Evolutionary conservation across 53 echinoderm and acorn worm genomes (phyloP).

Genomic region (Hippasteria phrygiana): DNA sequence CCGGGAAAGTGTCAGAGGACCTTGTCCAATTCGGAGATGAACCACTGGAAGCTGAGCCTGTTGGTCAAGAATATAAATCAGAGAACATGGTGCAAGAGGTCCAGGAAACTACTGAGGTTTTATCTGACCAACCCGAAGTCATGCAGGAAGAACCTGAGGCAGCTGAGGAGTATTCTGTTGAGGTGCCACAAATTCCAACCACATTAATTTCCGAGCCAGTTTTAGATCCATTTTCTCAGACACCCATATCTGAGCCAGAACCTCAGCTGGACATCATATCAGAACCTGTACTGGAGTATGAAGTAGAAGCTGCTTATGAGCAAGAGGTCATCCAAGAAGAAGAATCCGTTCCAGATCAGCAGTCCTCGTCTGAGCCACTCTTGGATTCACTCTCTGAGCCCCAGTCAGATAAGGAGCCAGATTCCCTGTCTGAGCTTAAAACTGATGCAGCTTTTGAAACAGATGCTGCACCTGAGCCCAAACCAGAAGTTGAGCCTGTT

Average conservation of each 20-base stretch:
- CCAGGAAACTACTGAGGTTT: background rate
- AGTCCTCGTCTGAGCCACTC: conserved; percentile 50
- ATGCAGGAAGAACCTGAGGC: conserved; percentile 28
- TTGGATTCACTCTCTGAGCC: conserved; percentile 61
- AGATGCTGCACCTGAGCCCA: conserved; percentile 48
- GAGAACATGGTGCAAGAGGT: conserved; percentile 28
- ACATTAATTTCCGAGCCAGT: conserved; percentile 24
- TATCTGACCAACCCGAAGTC: conserved; percentile 34
- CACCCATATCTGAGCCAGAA: background rate
- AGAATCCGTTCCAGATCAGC: conserved; percentile 42
- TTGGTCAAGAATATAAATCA: background rate
- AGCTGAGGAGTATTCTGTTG: conserved; percentile 26
- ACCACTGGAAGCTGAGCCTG: conserved; percentile 10
- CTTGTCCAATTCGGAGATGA: conserved; percentile 38
- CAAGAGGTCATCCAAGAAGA: conserved; percentile 53
- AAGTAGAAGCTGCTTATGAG: conserved; percentile 12
- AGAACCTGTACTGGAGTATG: conserved; percentile 50
- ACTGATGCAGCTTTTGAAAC: conserved; percentile 44
- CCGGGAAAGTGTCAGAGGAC: conserved; percentile 61
- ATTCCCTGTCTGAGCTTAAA: conserved; percentile 48
- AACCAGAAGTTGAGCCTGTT: conserved; percentile 55
- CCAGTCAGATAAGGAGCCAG: conserved; percentile 61
- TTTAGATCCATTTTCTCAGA: conserved; percentile 17
- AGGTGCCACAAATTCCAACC: conserved; percentile 2
- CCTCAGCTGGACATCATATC: conserved; percentile 46